Conservation (phyloP, 2,797 vertebrate genomes). For the Takifugu rubripes region DNA sequence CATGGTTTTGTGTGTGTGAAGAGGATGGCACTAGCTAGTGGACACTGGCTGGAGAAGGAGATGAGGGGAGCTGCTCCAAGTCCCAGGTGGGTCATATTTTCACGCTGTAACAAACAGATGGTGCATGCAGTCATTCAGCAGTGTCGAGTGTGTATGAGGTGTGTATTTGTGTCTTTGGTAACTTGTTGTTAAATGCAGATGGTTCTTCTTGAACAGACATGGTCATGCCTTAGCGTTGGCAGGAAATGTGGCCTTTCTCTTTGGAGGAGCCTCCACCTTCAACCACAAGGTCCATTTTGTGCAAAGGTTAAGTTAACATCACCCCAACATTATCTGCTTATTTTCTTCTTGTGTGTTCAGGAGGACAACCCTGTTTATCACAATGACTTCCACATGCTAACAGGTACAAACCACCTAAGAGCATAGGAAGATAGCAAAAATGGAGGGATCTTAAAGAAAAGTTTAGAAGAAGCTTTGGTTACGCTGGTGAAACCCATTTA, state of each 20-base stretch:
- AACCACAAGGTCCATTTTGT: constrained; percentile 45
- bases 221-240: constrained; percentile 70
- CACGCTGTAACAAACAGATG: neutral
- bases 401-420: constrained; percentile 58
- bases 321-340: neutral
- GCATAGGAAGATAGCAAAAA: too few species aligned
- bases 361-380: constrained; percentile 65
- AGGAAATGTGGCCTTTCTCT: constrained; percentile 73
- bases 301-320: neutral
- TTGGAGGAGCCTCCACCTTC: constrained; percentile 65
- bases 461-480: too few species aligned
- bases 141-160: too few species aligned
- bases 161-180: too few species aligned
- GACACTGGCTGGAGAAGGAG: constrained; percentile 72
- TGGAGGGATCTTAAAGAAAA: too few species aligned
- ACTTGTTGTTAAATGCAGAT: neutral
- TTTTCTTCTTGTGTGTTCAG: constrained; percentile 39
- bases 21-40: constrained; percentile 73
- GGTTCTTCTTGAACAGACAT: constrained; percentile 43
- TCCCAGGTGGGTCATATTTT: constrained; percentile 48
- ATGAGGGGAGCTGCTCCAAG: constrained; percentile 62
- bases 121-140: too few species aligned
- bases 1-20: constrained; percentile 10
- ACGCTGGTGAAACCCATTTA: too few species aligned
- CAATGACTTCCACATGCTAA: constrained; percentile 82